Evolutionary conservation across 1,140 invertebrate species (phyloP), one percentile per base, ranked within the genome.

Genomic region (Mamestra configurata): DNA sequence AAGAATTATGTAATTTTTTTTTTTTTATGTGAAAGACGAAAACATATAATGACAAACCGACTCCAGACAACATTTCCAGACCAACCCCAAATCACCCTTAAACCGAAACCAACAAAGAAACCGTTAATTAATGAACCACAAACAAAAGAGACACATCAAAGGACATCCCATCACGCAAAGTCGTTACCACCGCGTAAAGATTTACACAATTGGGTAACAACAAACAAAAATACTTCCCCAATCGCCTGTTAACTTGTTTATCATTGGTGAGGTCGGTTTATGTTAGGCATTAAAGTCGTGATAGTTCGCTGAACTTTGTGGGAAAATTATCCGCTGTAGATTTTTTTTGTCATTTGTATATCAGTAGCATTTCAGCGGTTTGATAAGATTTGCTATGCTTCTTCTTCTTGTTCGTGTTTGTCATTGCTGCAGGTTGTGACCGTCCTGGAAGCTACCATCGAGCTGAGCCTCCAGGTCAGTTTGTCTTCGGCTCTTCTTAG

Each of bases 211-310:
- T 86, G 83, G 85, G 82, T 84, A 85, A 87, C 88, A 89, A 91
- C 85, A 88, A 89, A 90, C 87, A 86, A 79, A 84, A 73, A 73
- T 76, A 61, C 40, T 76, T 84, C 82, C 80, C 83, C 81, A 27
- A 77, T 68, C 66, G 85, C 8, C 0, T 85, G 85, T 86, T 87
- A 88, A 90, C 64, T 81, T 77, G 84, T 89, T 91, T 92, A 92
- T 91, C 87, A 91, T 89, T 90, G 79, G 75, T 72, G 88, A 89
- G 88, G 87, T 79, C 80, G 82, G 85, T 92, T 93, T 91, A 92
- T 83, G 87, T 88, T 91, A 89, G 90, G 89, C 86, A 92, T 86
- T 88, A 91, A 92, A 85, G 82, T 78, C 79, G 81, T 77, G 78
- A 55, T 82, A 84, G 91, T 86, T 92, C 88, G 84, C 49, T 88